Evolutionary conservation across 2,888 invertebrate genomes (phyloP).

Genomic region (Caenorhabditis parvicauda): DNA sequence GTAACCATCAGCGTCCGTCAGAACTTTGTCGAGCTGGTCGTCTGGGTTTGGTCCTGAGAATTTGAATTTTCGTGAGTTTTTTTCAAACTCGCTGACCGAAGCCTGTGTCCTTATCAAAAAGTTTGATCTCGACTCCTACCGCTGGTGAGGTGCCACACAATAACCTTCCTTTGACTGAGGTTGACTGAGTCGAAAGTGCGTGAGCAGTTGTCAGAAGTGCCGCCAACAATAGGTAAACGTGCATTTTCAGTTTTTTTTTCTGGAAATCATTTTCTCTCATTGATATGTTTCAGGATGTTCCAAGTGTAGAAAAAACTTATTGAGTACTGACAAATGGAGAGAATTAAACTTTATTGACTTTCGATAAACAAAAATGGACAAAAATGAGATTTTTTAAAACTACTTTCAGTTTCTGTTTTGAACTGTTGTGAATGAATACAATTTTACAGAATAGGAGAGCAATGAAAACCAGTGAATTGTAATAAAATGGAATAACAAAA

Average conservation of each 20-base stretch:
- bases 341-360: too few species aligned
- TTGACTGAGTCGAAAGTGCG: slow-evolving; percentile 45
- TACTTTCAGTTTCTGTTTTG: too few species aligned
- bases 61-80: neutral
- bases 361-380: too few species aligned
- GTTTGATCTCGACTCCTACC: slow-evolving; percentile 44
- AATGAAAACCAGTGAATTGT: too few species aligned
- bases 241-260: neutral
- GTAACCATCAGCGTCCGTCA: slow-evolving; percentile 42
- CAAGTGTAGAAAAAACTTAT: too few species aligned
- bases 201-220: neutral
- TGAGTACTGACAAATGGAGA: too few species aligned
- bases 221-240: neutral
- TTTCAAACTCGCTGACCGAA: neutral
- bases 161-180: slow-evolving; percentile 50
- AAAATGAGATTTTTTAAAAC: too few species aligned
- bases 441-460: too few species aligned
- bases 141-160: slow-evolving; percentile 53
- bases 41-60: slow-evolving; percentile 45
- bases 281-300: too few species aligned
- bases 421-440: too few species aligned
- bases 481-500: too few species aligned
- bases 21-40: slow-evolving; percentile 37
- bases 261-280: neutral
- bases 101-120: slow-evolving; percentile 58